Base-by-base conservation (phyloP, 2,888 invertebrate genomes). In the Patella caerulea region DNA sequence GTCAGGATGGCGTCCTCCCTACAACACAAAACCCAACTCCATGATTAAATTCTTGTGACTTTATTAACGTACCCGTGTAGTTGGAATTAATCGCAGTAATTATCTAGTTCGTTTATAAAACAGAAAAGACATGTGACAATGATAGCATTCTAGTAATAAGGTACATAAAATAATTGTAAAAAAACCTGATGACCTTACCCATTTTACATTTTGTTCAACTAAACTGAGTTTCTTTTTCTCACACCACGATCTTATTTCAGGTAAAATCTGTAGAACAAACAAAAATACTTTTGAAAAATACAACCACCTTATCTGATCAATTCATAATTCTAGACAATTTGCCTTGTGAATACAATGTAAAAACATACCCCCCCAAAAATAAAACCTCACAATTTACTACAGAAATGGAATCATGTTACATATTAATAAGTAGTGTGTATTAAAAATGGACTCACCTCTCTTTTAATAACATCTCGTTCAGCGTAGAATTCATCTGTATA, bases 401-500 rank as follows among this genome's bases (percentile, higher is more conserved):
- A 9, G 45, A 45, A 45, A 9, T 45, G 45, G 7, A 45, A 45
- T 7, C 7, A 45, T 72, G 53, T 15, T 15, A 17, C 45, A 45
- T 73, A 19, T 4, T n/a, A 17, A 2, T 19, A 45, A 72, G 12
- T 24, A 53, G 34, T 11, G 24, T 56, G 29, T 45, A 45, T 45
- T 19, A 24, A 19, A 45, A 45, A 45, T 45, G 45, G 65, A 56
- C 79, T 72, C 79, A 88, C 89, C 87, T 89, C 86, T 77, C 85
- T 85, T 73, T 85, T 81, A 9, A 89, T 78, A 59, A 88, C 81
- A 29, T 89, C 88, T 77, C 89, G 84, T 79, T 89, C 89, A 52
- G 88, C 83, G 78, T 82, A 86, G 79, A 89, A 89, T 72, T 89
- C 88, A 85, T 88, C 88, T 34, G 85, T 81, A 79, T 84, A 88